Conservation (phyloP, 2,797 vertebrate genomes). For the Schizothorax lantsangensis region DNA sequence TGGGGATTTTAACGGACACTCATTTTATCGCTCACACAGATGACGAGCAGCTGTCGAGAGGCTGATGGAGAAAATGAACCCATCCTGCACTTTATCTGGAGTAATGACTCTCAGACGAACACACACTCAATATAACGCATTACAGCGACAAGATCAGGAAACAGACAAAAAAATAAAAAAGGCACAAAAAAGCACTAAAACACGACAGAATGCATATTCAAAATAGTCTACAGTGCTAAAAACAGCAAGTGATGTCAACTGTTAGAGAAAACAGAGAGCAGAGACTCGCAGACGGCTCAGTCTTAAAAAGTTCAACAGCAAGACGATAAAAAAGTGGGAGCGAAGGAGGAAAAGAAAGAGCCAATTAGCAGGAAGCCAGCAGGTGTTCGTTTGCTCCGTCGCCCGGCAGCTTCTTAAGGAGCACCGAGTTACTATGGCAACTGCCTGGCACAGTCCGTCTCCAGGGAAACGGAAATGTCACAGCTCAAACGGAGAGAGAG, state of each 20-base stretch:
- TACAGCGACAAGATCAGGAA: background rate
- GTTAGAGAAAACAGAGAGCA: constrained; percentile 37
- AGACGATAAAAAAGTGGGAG: constrained; percentile 64
- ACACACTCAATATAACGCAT: background rate
- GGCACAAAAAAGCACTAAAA: no score
- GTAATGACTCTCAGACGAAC: constrained; percentile 11
- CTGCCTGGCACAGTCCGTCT: constrained; percentile 84
- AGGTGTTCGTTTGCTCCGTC: constrained; percentile 78
- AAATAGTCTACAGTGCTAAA: background rate
- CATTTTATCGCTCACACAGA: constrained; percentile 71
- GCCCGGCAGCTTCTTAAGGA: constrained; percentile 77
- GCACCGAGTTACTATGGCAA: constrained; percentile 89
- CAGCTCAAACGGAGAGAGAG: constrained; percentile 80
- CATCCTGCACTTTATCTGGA: constrained; percentile 31
- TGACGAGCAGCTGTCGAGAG: constrained; percentile 62
- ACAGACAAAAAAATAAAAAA: background rate
- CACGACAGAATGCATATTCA: background rate
- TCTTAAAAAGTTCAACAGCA: constrained; percentile 69
- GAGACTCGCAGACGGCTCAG: background rate
- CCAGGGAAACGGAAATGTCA: constrained; percentile 88
- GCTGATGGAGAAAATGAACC: constrained; percentile 17
- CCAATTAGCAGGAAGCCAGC: constrained; percentile 84
- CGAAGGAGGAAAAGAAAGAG: constrained; percentile 77
- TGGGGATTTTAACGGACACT: constrained; percentile 63
- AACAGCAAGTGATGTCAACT: background rate